Evolutionary conservation across 2,888 invertebrate species (phyloP).

Genomic region (Mylabris sibirica): DNA sequence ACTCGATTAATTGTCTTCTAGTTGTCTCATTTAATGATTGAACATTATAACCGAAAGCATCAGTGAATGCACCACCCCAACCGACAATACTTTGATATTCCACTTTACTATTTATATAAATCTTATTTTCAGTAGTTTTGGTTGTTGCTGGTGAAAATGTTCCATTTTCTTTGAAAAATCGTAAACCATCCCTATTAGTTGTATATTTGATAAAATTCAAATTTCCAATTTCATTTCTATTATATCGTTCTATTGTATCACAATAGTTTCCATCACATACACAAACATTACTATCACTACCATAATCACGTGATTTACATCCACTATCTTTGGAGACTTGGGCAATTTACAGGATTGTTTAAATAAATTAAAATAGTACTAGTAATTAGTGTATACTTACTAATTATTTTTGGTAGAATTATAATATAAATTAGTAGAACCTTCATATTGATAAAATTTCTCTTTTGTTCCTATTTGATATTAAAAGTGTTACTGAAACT

Average conservation of each 20-base stretch:
- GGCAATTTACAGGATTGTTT: background rate
- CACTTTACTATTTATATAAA: constrained; percentile 17
- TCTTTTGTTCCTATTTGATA: background rate
- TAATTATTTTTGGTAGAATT: background rate
- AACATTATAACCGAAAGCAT: constrained; percentile 73
- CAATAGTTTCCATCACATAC: constrained; percentile 77
- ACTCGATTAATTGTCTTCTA: constrained; percentile 64
- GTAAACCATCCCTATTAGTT: constrained; percentile 67
- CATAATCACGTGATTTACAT: constrained; percentile 23
- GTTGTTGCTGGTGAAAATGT: constrained; percentile 38
- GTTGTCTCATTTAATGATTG: constrained; percentile 65
- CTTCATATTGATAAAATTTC: background rate
- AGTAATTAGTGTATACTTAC: background rate
- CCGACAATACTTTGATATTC: constrained; percentile 48
- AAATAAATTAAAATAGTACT: background rate
- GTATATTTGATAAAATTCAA: constrained; percentile 65
- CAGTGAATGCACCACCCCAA: constrained; percentile 36
- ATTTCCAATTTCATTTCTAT: constrained; percentile 27
- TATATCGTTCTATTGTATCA: constrained; percentile 69
- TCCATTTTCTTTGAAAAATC: constrained; percentile 54
- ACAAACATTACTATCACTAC: constrained; percentile 64
- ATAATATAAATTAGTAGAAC: background rate
- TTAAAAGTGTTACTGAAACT: background rate
- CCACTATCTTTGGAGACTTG: background rate
- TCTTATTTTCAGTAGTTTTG: background rate